Base-by-base conservation (phyloP, 2,797 vertebrate genomes). In the Oryzias dopingdopingensis region DNA sequence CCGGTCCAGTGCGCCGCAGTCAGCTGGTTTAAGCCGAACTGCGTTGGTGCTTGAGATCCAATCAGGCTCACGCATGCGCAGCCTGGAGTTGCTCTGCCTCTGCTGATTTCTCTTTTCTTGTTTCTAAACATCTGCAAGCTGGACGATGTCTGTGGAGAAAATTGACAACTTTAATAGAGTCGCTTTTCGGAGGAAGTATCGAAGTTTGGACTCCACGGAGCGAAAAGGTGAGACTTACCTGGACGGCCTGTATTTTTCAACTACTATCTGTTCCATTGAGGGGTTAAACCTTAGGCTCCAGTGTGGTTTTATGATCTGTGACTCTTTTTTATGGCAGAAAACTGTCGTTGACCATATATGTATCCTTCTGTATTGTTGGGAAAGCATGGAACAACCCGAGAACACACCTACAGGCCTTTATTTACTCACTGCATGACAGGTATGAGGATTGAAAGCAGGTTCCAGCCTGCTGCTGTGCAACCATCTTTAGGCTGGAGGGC, bases 141-240 rank as follows among this genome's bases (percentile, higher is more conserved):
- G 26, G 24, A 8, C 56, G 13, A 4, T 10, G 46, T 8, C 13
- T 20, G 24, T n/a, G 0, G 16, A 1, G 2, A 44, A 12, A 55
- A 90, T 91, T 90, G 89, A 88, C 1, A 76, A 87, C 59, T 88
- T 91, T 23, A 86, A 62, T 65, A 80, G 92, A 56, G 88, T 87
- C 40, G 92, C 92, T 22, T 84, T 92, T 55, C 83, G 91, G 42
- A 89, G 84, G 72, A 93, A 91, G 66, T 61, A 71, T 0, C 65
- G 3, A 1, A 74, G 60, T 47, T 14, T 79, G 52, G 78, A 72
- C 7, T 1, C 0, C 2, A 14, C 10, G 26, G 59, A 84, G 14
- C 24, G 14, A 5, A 43, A 67, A 84, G 89, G 89, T 91, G 79
- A 75, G 86, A 62, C 23, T 8, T 4, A 12, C 17, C 0, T 1